Base-by-base conservation (phyloP, 2,888 invertebrate genomes). In the Agrilus mali region DNA sequence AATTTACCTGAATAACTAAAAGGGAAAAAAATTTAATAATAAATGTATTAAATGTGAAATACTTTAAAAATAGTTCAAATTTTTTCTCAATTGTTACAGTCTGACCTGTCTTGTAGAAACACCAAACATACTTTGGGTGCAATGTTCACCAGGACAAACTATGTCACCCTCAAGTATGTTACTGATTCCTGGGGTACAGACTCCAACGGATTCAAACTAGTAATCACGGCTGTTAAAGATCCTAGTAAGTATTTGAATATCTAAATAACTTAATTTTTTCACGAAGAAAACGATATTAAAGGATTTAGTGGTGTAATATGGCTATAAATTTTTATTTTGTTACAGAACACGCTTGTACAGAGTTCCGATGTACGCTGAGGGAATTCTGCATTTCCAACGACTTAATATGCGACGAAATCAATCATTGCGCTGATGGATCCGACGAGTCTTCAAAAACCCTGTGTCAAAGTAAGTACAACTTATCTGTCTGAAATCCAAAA, bases 151-250 rank as follows among this genome's bases (percentile, higher is more conserved):
- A 78, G 88, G 61, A 89, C 90, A 65, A 93, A 92, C 75, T 90
- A 88, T 71, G 88, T 93, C 61, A 93, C 92, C 42, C 77, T 93
- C 56, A 89, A 87, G 69, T 93, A 92, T 73, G 86, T 88, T 61
- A 92, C 93, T 41, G 92, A 93, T 70, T 81, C 80, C 61, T 92
- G 90, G 88, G 92, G 90, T 52, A 89, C 89, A 49, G 86, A 86
- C 66, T 79, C 83, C 58, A 90, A 92, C 69, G 90, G 92, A 58
- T 93, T 93, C 75, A 85, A 85, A 60, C 79, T 93, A 61, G 84
- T 93, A 69, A 88, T 93, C 73, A 93, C 93, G 50, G 88, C 90
- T 57, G 87, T 92, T 63, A 93, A 92, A 68, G 90, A 90, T 77
- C 85, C 86, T 61, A 86, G 89, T 90, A 70, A 86, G 87, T 84